Percentiles rank a stretch among this genome's conserved stretches.
Evolutionary conservation across 2,113 vertebrate genomes (phyloP).

Genomic region (Pterocles burchelli): DNA sequence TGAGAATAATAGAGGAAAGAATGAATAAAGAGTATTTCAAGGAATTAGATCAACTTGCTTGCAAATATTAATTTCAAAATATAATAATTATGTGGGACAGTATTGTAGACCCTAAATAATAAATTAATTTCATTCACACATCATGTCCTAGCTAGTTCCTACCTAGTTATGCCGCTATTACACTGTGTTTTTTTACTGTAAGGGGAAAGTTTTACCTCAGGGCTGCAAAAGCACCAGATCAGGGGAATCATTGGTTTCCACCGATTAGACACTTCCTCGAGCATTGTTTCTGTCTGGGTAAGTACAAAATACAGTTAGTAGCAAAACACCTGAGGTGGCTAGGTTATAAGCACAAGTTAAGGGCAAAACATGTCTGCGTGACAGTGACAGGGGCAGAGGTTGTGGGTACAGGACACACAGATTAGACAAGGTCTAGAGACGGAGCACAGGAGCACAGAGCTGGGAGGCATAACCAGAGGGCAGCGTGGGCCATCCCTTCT

Average conservation of each 20-base stretch:
- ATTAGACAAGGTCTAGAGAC: not conserved
- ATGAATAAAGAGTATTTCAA: not conserved
- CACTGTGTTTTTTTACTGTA: not conserved
- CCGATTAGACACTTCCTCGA: not conserved
- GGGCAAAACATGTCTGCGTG: not conserved
- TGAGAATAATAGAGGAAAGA: not conserved
- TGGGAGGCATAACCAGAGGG: not conserved
- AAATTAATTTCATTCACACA: not conserved
- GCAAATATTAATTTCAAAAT: not conserved
- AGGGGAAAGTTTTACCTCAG: not conserved
- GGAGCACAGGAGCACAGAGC: not conserved
- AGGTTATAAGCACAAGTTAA: not conserved
- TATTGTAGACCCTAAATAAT: not conserved
- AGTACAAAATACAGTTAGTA: not conserved
- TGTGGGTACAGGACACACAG: not conserved
- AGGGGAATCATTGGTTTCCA: not conserved
- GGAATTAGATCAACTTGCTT: not conserved
- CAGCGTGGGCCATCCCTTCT: fast-evolving
- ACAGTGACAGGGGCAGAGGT: fast-evolving
- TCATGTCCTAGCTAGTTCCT: not conserved
- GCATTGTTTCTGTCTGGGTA: not conserved
- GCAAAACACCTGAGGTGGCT: not conserved
- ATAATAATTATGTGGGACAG: not conserved
- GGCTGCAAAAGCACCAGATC: not conserved
- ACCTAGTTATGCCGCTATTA: not conserved